Percentiles rank a stretch among this genome's conserved stretches.
These are phyloP conservation scores for Gulo gulo DNA, from an alignment of 2,113 vertebrate genomes.

Conservation along the genomic window DNA sequence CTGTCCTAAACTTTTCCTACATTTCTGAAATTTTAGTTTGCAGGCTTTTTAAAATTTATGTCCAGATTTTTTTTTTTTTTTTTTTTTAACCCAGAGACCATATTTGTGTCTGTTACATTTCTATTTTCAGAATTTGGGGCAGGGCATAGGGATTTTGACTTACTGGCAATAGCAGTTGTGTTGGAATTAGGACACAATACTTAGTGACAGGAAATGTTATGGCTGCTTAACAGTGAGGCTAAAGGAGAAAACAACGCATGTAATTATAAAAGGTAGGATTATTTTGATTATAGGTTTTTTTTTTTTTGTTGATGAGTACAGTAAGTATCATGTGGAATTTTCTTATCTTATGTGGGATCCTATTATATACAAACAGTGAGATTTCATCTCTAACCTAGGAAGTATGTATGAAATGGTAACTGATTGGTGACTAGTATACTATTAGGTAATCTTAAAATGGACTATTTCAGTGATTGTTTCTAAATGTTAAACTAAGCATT, in stretches of 20 bases:
- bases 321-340: not conserved
- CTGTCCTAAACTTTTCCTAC: not conserved
- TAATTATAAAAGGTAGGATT: not conserved
- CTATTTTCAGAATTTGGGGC: not conserved
- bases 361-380: not conserved
- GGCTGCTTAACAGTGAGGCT: not conserved
- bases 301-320: not conserved
- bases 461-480: slow-evolving; percentile 7
- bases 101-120: not conserved
- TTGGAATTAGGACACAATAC: not conserved
- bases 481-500: not conserved
- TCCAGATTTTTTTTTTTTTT: not conserved
- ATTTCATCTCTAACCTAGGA: not conserved
- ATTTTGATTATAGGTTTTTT: not conserved
- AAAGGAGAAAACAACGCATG: not conserved
- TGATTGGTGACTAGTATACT: not conserved
- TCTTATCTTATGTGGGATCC: not conserved
- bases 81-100: not conserved
- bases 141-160: not conserved
- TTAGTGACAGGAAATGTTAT: not conserved
- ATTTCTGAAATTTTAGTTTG: not conserved
- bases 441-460: not conserved
- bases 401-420: not conserved
- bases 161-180: not conserved
- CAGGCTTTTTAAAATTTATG: not conserved